A percentile compares a stretch with the other conserved stretches of the same genome.
Conservation (phyloP, 1,140 invertebrate genomes). For the Linepithema humile region DNA sequence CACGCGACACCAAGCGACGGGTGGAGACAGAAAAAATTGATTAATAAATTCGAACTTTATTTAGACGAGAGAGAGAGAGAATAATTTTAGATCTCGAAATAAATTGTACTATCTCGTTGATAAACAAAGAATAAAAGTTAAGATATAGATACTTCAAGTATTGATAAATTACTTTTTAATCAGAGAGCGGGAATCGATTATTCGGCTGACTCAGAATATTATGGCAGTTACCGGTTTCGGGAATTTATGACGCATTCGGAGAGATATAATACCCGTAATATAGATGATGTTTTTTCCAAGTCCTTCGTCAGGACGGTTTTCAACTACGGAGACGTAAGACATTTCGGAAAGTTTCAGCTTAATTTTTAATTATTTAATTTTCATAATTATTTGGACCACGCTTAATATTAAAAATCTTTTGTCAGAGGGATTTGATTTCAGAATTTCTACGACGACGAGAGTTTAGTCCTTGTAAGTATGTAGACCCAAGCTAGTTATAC, state of each 20-base stretch:
- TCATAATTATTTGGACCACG: too few species aligned
- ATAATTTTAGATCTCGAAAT: not conserved
- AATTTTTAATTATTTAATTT: not conserved
- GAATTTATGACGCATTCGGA: too few species aligned
- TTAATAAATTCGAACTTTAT: not conserved
- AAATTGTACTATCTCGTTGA: not conserved
- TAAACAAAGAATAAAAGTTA: not conserved
- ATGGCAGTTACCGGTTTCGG: too few species aligned
- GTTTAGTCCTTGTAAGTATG: constrained; percentile 17
- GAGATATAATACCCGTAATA: too few species aligned
- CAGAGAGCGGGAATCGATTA: too few species aligned
- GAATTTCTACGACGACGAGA: not conserved
- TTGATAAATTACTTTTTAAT: too few species aligned
- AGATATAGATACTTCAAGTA: too few species aligned
- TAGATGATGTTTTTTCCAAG: too few species aligned
- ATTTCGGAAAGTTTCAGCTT: not conserved
- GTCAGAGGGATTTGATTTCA: not conserved
- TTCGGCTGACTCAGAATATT: too few species aligned
- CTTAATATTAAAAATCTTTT: too few species aligned
- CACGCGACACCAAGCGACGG: not conserved
- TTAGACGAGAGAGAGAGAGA: not conserved
- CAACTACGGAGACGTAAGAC: too few species aligned
- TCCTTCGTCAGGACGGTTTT: too few species aligned
- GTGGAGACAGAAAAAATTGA: not conserved
- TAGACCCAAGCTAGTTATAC: constrained; percentile 38